Percentiles rank a stretch among this genome's conserved stretches.
These are phyloP conservation scores for Exephanes ischioxanthus DNA, from an alignment of 2,888 invertebrate species.

Conservation along the genomic window DNA sequence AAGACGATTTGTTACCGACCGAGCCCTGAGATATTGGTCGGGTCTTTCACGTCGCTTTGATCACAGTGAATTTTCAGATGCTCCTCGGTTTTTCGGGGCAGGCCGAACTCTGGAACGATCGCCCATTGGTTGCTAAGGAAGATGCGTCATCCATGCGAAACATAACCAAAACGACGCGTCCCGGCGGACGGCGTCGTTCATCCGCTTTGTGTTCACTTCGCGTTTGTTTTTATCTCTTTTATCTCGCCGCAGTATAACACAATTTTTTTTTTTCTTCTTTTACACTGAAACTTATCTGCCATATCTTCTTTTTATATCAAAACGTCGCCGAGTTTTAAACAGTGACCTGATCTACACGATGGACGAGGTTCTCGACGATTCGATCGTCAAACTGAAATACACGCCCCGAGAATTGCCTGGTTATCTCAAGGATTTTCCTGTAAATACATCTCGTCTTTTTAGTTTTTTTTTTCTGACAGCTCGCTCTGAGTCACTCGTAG, in stretches of 20 bases:
- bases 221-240: conserved; percentile 25
- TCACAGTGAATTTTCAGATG: background rate
- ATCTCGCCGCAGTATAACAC: too few relatives aligned
- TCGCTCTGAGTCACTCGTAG: background rate
- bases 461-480: conserved; percentile 38
- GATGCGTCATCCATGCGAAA: conserved; percentile 58
- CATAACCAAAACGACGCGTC: conserved; percentile 68
- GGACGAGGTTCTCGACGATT: conserved; percentile 78
- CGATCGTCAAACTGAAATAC: conserved; percentile 76
- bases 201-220: conserved; percentile 44
- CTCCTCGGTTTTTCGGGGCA: background rate
- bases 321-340: conserved; percentile 9
- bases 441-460: conserved; percentile 71
- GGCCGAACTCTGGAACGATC: background rate
- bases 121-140: conserved; percentile 65
- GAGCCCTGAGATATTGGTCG: too few relatives aligned
- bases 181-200: conserved; percentile 52
- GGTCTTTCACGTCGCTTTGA: background rate
- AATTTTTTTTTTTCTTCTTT: conserved; percentile 15
- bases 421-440: conserved; percentile 75
- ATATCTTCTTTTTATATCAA: background rate
- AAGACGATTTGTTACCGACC: too few relatives aligned
- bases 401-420: conserved; percentile 73
- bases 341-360: conserved; percentile 64
- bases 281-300: background rate